Evolutionary conservation across 2,113 vertebrate genomes (phyloP).

Genomic region (Eclectus roratus): DNA sequence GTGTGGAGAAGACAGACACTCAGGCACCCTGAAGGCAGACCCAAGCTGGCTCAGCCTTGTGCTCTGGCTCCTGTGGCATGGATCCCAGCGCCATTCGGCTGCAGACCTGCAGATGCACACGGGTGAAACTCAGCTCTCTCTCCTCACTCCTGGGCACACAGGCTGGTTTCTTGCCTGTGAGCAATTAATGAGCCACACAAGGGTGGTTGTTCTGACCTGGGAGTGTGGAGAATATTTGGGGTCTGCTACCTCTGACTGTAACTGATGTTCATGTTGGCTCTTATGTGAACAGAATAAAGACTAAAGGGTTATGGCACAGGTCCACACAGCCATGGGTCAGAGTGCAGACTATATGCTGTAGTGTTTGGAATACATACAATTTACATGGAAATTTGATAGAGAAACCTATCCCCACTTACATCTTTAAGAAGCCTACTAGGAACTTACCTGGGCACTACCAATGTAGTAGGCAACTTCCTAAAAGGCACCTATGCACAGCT

Average conservation of each 20-base stretch:
- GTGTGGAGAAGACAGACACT: not conserved
- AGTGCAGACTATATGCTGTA: not conserved
- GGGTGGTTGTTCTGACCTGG: not conserved
- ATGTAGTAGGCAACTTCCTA: not conserved
- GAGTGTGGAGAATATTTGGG: not conserved
- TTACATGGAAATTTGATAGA: not conserved
- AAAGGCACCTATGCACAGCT: not conserved
- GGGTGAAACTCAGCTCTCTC: not conserved
- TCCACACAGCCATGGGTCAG: not conserved
- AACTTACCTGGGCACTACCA: not conserved
- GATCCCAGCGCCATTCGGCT: not conserved
- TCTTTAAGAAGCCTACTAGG: not conserved
- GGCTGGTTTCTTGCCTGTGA: not conserved
- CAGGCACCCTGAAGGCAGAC: not conserved
- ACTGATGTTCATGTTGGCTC: not conserved
- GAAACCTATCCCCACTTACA: not conserved
- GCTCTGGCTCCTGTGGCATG: not conserved
- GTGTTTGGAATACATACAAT: not conserved
- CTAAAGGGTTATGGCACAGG: not conserved
- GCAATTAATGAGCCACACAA: not conserved
- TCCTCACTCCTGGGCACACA: not conserved
- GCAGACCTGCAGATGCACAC: not conserved
- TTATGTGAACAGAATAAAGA: not conserved
- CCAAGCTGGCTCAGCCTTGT: not conserved
- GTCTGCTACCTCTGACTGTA: not conserved